Conservation (phyloP, 2,888 invertebrate genomes). For the Acanthosoma haemorrhoidale region DNA sequence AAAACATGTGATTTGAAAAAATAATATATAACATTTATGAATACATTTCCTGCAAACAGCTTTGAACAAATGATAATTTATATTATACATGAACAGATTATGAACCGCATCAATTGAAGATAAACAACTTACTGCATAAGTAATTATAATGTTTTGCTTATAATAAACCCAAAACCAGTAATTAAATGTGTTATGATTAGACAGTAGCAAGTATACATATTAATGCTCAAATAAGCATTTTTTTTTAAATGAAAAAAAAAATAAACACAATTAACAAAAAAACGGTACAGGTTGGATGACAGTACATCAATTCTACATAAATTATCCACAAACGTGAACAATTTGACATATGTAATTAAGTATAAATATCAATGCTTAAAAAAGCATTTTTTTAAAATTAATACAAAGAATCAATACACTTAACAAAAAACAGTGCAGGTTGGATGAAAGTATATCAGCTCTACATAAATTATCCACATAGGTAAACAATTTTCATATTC, state of each 20-base stretch:
- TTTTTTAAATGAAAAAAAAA: background rate
- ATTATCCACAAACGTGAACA: background rate
- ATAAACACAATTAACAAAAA: background rate
- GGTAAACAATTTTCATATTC: background rate
- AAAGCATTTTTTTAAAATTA: background rate
- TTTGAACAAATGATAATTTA: background rate
- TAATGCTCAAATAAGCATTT: background rate
- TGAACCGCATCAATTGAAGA: background rate
- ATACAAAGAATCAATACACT: background rate
- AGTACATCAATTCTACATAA: background rate
- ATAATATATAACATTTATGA: background rate
- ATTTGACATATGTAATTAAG: too few species aligned
- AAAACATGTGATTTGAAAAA: background rate
- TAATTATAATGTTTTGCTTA: background rate
- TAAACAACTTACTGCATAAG: background rate
- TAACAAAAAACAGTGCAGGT: background rate
- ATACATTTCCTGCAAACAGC: background rate
- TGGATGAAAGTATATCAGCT: background rate
- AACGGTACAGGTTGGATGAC: background rate
- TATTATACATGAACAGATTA: background rate
- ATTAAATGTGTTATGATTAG: background rate
- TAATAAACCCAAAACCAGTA: slow-evolving; percentile 4
- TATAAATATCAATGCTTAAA: too few species aligned
- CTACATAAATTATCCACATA: background rate
- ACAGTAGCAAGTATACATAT: background rate